Evolutionary conservation across 2,888 invertebrate genomes (phyloP).

Genomic region (Ecdyonurus torrentis): DNA sequence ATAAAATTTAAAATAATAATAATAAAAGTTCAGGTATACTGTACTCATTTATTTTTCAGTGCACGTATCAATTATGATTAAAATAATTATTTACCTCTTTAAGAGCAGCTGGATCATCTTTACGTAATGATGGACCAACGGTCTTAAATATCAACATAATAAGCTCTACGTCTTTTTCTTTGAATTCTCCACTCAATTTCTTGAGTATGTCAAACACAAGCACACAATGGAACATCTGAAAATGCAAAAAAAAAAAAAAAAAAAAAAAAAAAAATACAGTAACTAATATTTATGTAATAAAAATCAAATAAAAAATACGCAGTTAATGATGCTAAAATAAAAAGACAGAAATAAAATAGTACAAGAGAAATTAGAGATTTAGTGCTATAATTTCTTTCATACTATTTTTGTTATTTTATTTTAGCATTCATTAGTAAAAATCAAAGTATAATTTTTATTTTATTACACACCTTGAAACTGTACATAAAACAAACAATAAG

Average conservation of each 20-base stretch:
- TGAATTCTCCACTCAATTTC: constrained; percentile 41
- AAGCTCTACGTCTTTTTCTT: constrained; percentile 71
- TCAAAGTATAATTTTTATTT: not conserved
- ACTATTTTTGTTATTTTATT: too few species aligned
- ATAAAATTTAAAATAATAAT: too few species aligned
- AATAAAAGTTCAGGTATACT: too few species aligned
- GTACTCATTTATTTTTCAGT: too few species aligned
- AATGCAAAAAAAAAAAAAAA: constrained; percentile 12
- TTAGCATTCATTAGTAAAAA: too few species aligned
- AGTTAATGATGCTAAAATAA: too few species aligned
- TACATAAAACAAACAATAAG: constrained; percentile 66
- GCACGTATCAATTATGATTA: too few species aligned
- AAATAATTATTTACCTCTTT: constrained; percentile 44
- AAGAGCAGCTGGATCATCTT: constrained; percentile 66
- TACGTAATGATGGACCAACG: constrained; percentile 70
- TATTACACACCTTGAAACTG: constrained; percentile 55
- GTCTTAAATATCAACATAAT: constrained; percentile 57
- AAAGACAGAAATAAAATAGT: too few species aligned
- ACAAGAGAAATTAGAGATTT: too few species aligned
- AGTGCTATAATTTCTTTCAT: too few species aligned
- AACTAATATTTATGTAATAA: too few species aligned
- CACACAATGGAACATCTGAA: constrained; percentile 55
- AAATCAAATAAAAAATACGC: constrained; percentile 1
- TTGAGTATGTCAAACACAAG: constrained; percentile 66
- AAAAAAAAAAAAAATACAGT: constrained; percentile 11